Percentiles rank a stretch among this genome's conserved stretches.
Conservation (phyloP, 2,888 invertebrate species). For the Ochlodes sylvanus region DNA sequence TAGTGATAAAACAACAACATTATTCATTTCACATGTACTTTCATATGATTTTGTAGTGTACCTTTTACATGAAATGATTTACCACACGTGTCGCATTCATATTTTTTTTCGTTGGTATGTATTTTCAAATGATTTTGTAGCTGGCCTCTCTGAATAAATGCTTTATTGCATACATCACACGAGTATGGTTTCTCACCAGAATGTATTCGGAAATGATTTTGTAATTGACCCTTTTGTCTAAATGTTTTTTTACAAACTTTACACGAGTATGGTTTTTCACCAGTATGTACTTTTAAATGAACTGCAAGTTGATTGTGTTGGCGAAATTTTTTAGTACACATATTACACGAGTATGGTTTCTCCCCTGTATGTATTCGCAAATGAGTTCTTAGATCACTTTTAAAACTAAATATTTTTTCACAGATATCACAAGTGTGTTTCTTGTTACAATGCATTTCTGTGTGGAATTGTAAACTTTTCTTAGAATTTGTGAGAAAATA, state of each 20-base stretch:
- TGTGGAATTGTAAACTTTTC: background rate
- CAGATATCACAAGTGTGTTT: background rate
- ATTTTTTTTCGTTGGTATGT: background rate
- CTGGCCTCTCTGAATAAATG: background rate
- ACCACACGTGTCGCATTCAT: background rate
- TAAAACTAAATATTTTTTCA: background rate
- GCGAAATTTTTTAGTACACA: background rate
- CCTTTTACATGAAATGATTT: background rate
- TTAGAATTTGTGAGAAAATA: background rate
- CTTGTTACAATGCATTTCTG: background rate
- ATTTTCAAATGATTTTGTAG: background rate
- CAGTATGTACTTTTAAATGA: background rate
- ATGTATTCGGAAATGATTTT: slow-evolving; percentile 1
- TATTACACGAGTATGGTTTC: background rate
- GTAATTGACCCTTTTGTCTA: background rate
- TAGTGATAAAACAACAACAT: too few relatives aligned
- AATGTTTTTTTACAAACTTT: background rate
- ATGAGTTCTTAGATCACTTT: background rate
- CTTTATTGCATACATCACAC: background rate
- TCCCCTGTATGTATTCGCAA: background rate
- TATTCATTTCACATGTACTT: background rate
- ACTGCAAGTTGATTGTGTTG: background rate
- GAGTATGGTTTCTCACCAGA: background rate
- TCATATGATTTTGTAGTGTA: background rate
- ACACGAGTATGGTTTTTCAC: background rate